These are phyloP conservation scores for Drosophila guanche DNA, from an alignment of 1,140 invertebrate genomes.

Conservation along the genomic window DNA sequence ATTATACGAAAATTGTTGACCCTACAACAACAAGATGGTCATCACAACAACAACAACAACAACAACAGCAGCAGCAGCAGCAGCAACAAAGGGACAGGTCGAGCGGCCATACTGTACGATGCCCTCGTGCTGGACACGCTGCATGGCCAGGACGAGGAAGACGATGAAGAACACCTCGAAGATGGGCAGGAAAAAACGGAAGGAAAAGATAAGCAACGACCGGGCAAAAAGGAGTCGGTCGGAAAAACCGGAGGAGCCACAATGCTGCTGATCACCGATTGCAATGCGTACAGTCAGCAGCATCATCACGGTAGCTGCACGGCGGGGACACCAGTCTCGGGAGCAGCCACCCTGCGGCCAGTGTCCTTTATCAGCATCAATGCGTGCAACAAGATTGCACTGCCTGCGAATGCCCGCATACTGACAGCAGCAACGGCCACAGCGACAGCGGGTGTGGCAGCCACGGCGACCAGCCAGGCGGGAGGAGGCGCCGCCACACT, in stretches of 20 bases:
- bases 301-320: slow-evolving; percentile 46
- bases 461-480: slow-evolving; percentile 10
- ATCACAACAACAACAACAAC: slow-evolving; percentile 34
- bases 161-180: slow-evolving; percentile 14
- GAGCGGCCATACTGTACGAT: slow-evolving; percentile 74
- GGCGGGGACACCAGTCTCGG: slow-evolving; percentile 29
- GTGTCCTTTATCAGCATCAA: slow-evolving; percentile 78
- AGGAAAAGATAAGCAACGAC: slow-evolving; percentile 7
- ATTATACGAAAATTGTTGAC: slow-evolving; percentile 74
- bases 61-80: slow-evolving; percentile 26
- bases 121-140: slow-evolving; percentile 73
- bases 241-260: slow-evolving; percentile 47
- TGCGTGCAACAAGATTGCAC: slow-evolving; percentile 76
- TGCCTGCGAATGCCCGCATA: slow-evolving; percentile 77
- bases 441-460: slow-evolving; percentile 7
- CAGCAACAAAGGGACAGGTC: slow-evolving; percentile 60
- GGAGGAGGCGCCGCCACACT: slow-evolving; percentile 50
- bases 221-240: slow-evolving; percentile 6
- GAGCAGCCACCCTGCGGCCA: slow-evolving; percentile 56
- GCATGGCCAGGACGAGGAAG: slow-evolving; percentile 65
- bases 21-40: slow-evolving; percentile 49
- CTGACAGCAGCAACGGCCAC: slow-evolving; percentile 56
- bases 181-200: slow-evolving; percentile 14
- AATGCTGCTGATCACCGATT: slow-evolving; percentile 75
- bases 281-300: slow-evolving; percentile 74